Base-by-base conservation (phyloP, 2,797 vertebrate species). In the Pipistrellus pipistrellus region DNA sequence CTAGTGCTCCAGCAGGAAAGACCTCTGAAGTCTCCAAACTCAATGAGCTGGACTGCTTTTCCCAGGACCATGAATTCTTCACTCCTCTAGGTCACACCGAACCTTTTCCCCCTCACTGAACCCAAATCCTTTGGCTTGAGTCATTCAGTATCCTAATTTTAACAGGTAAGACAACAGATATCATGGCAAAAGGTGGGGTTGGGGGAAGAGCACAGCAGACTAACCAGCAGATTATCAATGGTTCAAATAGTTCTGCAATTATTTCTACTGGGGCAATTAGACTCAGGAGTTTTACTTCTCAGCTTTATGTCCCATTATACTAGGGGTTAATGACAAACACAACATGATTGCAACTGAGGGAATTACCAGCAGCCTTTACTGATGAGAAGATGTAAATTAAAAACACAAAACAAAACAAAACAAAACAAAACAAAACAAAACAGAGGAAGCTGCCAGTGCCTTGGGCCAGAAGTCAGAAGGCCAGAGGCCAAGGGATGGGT, bases 271-370 rank as follows among this genome's bases (percentile, higher is more conserved):
- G 71, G 21, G 66, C 91, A 84, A 85, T 9, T 75, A 9, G 30
- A 77, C 80, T 38, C 51, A 17, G 23, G 23, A 55, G 35, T 73
- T 23, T 87, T 69, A n/a, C 9, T 64, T 23, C 17, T 85, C 62
- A 44, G 48, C n/a, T 46, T 85, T 73, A 62, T 18, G 23, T 77
- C n/a, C 27, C 81, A 38, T 64, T 82, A 21, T 1, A 69, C 32
- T 32, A 87, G 18, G 48, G 68, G 41, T 91, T 93, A 95, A 96
- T 82, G 38, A 90, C 13, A 44, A 64, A 57, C 20, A 55, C 8
- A 93, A 53, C 38, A 27, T 75, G 62, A 94, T 82, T 55, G 7
- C 20, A 81, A 69, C 17, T 27, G 2, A 90, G 38, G 21, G 18
- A 89, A 80, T 85, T 77, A 25, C 23, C 51, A 20, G 27, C 10